Evolutionary conservation across 92 coral and sea anemone species (phyloP).

Genomic region (Umimayanthus kanabou): DNA sequence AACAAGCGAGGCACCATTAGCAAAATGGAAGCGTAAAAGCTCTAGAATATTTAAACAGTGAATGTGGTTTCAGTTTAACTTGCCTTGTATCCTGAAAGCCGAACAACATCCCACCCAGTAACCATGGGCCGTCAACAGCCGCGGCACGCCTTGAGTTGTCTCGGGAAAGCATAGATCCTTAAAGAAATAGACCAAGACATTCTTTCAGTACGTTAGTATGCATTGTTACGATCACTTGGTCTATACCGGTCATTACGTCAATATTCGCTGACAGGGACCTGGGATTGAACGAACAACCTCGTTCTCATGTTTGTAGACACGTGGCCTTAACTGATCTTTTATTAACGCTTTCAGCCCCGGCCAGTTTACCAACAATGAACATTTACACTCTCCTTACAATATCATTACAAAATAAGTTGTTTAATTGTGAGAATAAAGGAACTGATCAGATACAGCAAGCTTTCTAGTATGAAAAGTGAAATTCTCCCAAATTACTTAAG

Average conservation of each 20-base stretch:
- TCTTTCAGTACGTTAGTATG: conserved; percentile 8
- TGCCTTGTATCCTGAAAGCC: conserved; percentile 12
- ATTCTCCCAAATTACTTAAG: no score
- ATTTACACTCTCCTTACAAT: no score
- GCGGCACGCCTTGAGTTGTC: not conserved
- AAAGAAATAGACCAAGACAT: not conserved
- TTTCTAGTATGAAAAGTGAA: no score
- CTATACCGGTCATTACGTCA: conserved; percentile 27
- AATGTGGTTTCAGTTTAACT: not conserved
- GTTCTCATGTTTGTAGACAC: conserved; percentile 15
- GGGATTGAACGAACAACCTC: conserved; percentile 15
- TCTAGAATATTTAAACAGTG: not conserved
- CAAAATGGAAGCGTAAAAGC: not conserved
- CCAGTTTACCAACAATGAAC: no score
- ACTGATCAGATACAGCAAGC: no score
- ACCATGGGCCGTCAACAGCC: conserved; percentile 9
- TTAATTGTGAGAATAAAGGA: no score
- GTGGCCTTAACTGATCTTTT: not conserved
- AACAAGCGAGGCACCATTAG: not conserved
- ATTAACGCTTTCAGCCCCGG: no score
- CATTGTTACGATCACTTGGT: not conserved
- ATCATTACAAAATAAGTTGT: no score
- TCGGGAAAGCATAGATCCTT: not conserved
- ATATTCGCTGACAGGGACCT: not conserved
- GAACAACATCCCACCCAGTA: not conserved